These are phyloP conservation scores for Triops cancriformis DNA, from an alignment of 1,140 invertebrate species.

Conservation along the genomic window DNA sequence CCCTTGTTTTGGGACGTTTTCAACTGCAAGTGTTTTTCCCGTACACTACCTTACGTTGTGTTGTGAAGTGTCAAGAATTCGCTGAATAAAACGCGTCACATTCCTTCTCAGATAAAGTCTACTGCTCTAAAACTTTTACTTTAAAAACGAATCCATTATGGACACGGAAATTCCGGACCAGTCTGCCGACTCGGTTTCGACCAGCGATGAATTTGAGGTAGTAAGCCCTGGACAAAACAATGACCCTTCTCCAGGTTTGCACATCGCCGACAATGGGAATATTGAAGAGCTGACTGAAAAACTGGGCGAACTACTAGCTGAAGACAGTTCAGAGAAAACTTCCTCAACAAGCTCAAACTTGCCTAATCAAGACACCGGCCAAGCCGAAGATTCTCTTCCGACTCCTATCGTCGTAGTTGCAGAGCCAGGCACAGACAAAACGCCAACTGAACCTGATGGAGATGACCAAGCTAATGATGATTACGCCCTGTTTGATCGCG, in stretches of 20 bases:
- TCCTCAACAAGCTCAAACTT: neutral
- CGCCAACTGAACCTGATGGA: constrained; percentile 21
- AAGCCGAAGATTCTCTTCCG: neutral
- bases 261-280: constrained; percentile 63
- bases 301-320: constrained; percentile 58
- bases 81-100: neutral
- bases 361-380: neutral
- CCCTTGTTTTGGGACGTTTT: neutral
- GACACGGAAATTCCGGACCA: constrained; percentile 16
- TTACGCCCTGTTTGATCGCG: constrained; percentile 65
- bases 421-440: neutral
- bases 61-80: neutral
- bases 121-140: neutral
- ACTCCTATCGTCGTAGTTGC: neutral
- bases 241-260: constrained; percentile 50
- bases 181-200: constrained; percentile 69
- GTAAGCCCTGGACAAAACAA: constrained; percentile 39
- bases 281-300: constrained; percentile 61
- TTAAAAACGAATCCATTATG: neutral
- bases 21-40: neutral
- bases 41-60: no score
- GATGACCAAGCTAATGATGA: constrained; percentile 26
- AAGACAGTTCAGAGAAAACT: constrained; percentile 36
- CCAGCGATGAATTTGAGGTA: constrained; percentile 77
- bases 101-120: neutral